Evolutionary conservation across 2,888 invertebrate species (phyloP), one percentile per base, ranked within the genome.

Genomic region (Rhamnusium bicolor): DNA sequence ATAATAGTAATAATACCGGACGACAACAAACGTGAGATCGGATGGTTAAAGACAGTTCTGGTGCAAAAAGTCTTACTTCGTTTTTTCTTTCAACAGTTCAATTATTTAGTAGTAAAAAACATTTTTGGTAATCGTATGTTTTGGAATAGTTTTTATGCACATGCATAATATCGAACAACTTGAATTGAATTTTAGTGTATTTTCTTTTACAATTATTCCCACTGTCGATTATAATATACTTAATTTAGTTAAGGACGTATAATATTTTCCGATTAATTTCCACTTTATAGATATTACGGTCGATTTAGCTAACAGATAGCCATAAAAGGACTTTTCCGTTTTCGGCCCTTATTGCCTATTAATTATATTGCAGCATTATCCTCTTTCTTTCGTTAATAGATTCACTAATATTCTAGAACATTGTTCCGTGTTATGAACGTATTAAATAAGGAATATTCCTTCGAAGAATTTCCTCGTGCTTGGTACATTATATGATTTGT

Each of bases 401-500:
- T 54, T 68, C 56, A 58, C 47, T 65, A 56, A 68, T 62, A 51
- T 67, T 69, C 63, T 54, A 60, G 53, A 40, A 56, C 18, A 40
- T 14, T 7, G 49, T 65, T 69, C 69, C 75, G 73, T 75, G 75
- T 46, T 46, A 29, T 1, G 21, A 27, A 46, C 54, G 46, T 69
- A 75, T 75, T 75, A 71, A 62, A 29, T 6, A 32, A 46, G 32
- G 53, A 62, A 46, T 72, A 32, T 27, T 62, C 40, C 16, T 53
- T 32, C 40, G 12, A 40, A 62, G 49, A 66, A 47, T 70, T 53
- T 66, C 32, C 46, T 65, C 56, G 73, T 75, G 73, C 75, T 72
- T 75, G 75, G 75, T 75, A 75, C 75, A 75, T 73, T 69, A 62
- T 46, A 67, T 49, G 58, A 61, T 56, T 68, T 70, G 68, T 68